A percentile compares a stretch with the other conserved stretches of the same genome.
Conservation (phyloP, 2,888 invertebrate genomes). For the Limnephilus lunatus region DNA sequence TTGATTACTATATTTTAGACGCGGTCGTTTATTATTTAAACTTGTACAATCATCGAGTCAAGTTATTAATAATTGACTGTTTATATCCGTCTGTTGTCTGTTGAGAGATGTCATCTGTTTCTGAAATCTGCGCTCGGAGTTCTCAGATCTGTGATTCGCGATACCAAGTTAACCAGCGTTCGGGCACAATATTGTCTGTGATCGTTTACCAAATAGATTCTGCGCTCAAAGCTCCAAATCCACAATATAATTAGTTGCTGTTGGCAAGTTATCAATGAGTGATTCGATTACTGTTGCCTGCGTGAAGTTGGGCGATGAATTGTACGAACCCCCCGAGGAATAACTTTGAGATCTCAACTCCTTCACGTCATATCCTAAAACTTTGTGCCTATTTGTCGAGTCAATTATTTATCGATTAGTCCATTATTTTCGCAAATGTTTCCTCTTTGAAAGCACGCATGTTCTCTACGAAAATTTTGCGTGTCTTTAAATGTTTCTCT, state of each 20-base stretch:
- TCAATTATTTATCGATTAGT: constrained; percentile 9
- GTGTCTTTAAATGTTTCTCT: neutral
- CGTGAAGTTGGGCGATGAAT: constrained; percentile 52
- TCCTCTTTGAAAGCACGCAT: neutral
- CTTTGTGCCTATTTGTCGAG: neutral
- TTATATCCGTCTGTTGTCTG: constrained; percentile 11
- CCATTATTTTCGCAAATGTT: neutral
- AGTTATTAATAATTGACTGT: neutral
- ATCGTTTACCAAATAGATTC: constrained; percentile 7
- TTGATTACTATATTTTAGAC: neutral
- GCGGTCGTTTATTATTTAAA: neutral
- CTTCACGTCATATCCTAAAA: constrained; percentile 5
- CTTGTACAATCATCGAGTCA: neutral
- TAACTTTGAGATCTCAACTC: neutral
- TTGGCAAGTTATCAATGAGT: constrained; percentile 53
- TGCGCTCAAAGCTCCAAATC: neutral
- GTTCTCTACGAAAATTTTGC: neutral
- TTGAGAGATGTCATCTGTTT: constrained; percentile 41
- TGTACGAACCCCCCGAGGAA: constrained; percentile 20
- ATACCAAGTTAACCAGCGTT: constrained; percentile 36
- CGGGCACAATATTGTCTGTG: constrained; percentile 3
- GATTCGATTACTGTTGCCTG: constrained; percentile 47
- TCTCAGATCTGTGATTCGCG: constrained; percentile 27
- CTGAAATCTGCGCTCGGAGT: constrained; percentile 28
- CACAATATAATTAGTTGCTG: constrained; percentile 44